A percentile compares a stretch with the other conserved stretches of the same genome.
phyloP scores from a whole-genome alignment of 2,888 invertebrate genomes.

The Cephus runcator region DNA sequence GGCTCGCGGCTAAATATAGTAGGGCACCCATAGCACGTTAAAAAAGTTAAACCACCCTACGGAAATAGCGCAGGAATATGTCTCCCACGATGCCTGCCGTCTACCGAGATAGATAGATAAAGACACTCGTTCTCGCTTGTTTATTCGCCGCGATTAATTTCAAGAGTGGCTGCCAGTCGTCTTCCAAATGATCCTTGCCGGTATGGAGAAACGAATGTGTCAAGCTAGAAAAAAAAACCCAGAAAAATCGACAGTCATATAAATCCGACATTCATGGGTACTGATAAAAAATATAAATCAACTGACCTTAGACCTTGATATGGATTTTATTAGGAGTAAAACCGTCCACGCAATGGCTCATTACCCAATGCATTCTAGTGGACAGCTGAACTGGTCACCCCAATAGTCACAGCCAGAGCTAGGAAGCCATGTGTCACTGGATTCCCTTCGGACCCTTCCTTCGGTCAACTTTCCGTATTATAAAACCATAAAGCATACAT shows the following conservation, averaged over 20 bases:
- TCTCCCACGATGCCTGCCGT: slow-evolving; percentile 50
- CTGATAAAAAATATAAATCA: not conserved
- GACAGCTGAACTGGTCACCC: slow-evolving; percentile 35
- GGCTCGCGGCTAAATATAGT: slow-evolving; percentile 48
- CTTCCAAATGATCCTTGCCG: not conserved
- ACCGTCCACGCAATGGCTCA: slow-evolving; percentile 55
- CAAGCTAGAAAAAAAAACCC: not conserved
- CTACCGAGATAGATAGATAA: not conserved
- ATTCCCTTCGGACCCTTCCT: slow-evolving; percentile 18
- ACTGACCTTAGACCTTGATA: slow-evolving; percentile 44
- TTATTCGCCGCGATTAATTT: slow-evolving; percentile 2
- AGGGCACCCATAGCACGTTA: slow-evolving; percentile 33
- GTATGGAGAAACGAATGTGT: not conserved
- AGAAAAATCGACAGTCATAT: not conserved
- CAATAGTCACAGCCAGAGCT: slow-evolving; percentile 1
- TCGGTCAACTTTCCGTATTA: slow-evolving; percentile 58
- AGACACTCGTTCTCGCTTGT: not conserved
- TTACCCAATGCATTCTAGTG: slow-evolving; percentile 51
- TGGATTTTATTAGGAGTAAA: slow-evolving; percentile 56
- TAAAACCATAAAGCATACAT: slow-evolving; percentile 59
- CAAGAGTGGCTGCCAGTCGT: not conserved
- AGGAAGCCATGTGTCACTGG: slow-evolving; percentile 27
- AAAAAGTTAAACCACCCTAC: slow-evolving; percentile 49
- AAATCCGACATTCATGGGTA: not conserved
- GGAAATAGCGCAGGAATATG: slow-evolving; percentile 42